Base-by-base conservation (phyloP, 1,140 invertebrate genomes). In the Psix sp. region DNA sequence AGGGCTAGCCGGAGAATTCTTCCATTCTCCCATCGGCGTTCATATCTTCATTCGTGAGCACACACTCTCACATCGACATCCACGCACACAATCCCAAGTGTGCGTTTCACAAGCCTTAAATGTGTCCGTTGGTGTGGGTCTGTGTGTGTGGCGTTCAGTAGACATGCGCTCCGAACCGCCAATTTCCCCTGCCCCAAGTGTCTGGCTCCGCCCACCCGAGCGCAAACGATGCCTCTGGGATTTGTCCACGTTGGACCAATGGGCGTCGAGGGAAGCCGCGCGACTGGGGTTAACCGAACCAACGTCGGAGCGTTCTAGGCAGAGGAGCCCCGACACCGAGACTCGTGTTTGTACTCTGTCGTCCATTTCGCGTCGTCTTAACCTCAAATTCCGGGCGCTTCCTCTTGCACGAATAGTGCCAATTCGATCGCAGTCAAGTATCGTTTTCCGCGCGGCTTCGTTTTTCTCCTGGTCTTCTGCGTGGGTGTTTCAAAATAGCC, bases 181-280 rank as follows among this genome's bases (percentile, higher is more conserved):
- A 59, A 35, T 62, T 60, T 45, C 75, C 56, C 62, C 67, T 42
- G 57, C 57, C 60, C 68, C 48, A 36, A 48, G 13, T 40, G 33
- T 35, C 48, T 77, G 24, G 67, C 82, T 76, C 82, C 84, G 81
- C 83, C 81, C 77, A 79, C 77, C 68, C 52, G 62, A 54, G 52
- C 52, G 54, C 71, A 40, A 48, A 77, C 77, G 80, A 84, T 82
- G 75, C 82, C 77, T 79, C 77, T 82, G 80, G 80, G 82, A 86
- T 86, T 86, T 84, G 85, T 84, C 80, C 74, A 60, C 65, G 26
- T 63, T 72, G 73, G 72, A 76, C 85, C 85, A 86, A 86, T 85
- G 60, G 51, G 9, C 18, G 14, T 7, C 16, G 11, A 33, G 54
- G 21, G 29, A 16, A 29, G 45, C 21, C n/a, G 10, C 43, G 40